These are phyloP conservation scores for Atractosteus spatula DNA, from an alignment of 2,113 vertebrate genomes.

Conservation along the genomic window DNA sequence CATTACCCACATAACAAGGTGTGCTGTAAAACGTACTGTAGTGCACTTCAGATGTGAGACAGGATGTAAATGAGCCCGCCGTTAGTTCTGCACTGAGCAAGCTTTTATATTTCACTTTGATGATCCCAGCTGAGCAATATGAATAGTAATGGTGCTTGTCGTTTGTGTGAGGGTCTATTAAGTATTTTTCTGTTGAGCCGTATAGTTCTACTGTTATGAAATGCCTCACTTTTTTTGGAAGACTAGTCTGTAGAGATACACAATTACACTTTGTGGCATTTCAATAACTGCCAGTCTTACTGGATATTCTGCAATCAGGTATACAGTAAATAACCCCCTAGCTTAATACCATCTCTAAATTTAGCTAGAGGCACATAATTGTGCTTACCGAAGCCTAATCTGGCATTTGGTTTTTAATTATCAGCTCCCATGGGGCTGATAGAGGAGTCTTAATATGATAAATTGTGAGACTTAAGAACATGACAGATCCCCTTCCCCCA, in stretches of 20 bases:
- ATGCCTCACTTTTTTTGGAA: too few relatives aligned
- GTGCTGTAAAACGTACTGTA: slow-evolving; percentile 49
- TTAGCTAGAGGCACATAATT: slow-evolving; percentile 42
- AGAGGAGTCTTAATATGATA: slow-evolving; percentile 56
- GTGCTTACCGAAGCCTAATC: slow-evolving; percentile 55
- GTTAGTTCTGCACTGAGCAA: slow-evolving; percentile 34
- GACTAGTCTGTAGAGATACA: not conserved
- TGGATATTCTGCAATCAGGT: slow-evolving; percentile 20
- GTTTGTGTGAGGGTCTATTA: too few relatives aligned
- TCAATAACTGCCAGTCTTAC: not conserved
- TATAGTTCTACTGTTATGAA: too few relatives aligned
- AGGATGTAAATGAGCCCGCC: slow-evolving; percentile 21
- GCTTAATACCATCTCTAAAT: slow-evolving; percentile 45
- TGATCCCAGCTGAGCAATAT: too few relatives aligned
- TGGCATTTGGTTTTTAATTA: slow-evolving; percentile 55
- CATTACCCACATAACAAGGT: slow-evolving; percentile 59
- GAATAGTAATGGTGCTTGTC: too few relatives aligned
- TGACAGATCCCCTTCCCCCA: slow-evolving; percentile 59
- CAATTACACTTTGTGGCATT: not conserved
- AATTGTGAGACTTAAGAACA: slow-evolving; percentile 51
- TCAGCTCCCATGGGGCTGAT: slow-evolving; percentile 39
- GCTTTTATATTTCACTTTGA: slow-evolving; percentile 40
- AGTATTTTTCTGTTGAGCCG: too few relatives aligned
- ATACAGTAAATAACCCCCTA: slow-evolving; percentile 43
- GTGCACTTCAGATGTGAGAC: slow-evolving; percentile 56